A percentile compares a stretch with the other conserved stretches of the same genome.
Conservation (phyloP, 1,140 invertebrate species). For the Orussus abietinus region DNA sequence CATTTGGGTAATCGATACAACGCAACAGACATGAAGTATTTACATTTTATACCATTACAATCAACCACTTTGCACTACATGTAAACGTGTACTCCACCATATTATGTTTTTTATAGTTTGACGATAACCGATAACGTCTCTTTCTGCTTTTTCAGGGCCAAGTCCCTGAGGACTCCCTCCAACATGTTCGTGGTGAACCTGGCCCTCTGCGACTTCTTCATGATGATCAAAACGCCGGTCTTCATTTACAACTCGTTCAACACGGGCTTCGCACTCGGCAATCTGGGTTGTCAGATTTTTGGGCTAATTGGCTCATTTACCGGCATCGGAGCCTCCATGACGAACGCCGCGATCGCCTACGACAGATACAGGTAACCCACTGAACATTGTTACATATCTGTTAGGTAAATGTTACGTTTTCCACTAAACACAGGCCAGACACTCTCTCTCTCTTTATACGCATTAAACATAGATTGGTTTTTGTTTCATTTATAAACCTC, state of each 20-base stretch:
- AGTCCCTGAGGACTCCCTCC: conserved; percentile 78
- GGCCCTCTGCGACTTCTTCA: conserved; percentile 80
- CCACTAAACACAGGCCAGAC: no score
- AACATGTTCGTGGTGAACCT: conserved; percentile 88
- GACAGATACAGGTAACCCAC: conserved; percentile 62
- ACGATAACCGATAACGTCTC: no score
- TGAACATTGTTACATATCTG: neutral
- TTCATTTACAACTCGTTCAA: conserved; percentile 85
- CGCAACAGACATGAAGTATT: no score
- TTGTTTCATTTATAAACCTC: no score
- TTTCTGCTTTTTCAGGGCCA: conserved; percentile 72
- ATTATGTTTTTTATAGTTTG: neutral
- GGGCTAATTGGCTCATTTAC: conserved; percentile 71
- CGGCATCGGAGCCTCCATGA: conserved; percentile 75
- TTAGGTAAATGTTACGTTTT: no score
- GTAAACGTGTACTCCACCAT: no score
- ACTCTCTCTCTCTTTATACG: no score
- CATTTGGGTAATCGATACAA: no score
- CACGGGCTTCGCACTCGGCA: conserved; percentile 69
- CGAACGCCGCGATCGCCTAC: conserved; percentile 74
- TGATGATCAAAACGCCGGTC: conserved; percentile 83
- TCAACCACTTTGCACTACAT: no score
- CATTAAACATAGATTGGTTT: no score
- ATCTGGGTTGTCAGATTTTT: conserved; percentile 74
- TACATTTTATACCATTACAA: no score